A percentile compares a stretch with the other conserved stretches of the same genome.
Conservation (phyloP, 2,113 vertebrate genomes). For the Vulpes vulpes region DNA sequence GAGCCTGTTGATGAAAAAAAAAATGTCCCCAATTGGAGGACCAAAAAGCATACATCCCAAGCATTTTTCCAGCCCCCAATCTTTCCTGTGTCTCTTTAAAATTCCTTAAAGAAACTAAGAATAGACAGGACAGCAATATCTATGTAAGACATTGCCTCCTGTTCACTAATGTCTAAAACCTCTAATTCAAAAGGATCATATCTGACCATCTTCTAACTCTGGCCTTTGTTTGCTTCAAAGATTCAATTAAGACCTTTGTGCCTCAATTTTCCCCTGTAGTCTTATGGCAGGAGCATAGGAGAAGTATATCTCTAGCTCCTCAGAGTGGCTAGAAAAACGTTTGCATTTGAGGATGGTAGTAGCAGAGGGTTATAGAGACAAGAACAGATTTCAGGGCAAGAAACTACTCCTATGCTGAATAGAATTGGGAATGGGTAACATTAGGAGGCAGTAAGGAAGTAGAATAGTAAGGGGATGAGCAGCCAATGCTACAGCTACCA, state of each 20-base stretch:
- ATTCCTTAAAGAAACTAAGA: conserved; percentile 38
- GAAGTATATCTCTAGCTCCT: conserved; percentile 45
- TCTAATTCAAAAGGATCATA: conserved; percentile 4
- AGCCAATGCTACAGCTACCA: conserved; percentile 78
- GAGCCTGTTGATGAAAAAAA: background rate
- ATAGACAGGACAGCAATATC: background rate
- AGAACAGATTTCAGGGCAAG: conserved; percentile 68
- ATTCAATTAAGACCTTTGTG: conserved; percentile 29
- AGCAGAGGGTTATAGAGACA: conserved; percentile 62
- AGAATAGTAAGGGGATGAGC: conserved; percentile 55
- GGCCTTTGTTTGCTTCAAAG: conserved; percentile 15
- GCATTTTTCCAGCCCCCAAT: conserved; percentile 6
- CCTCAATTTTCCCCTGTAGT: conserved; percentile 34
- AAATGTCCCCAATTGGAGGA: background rate
- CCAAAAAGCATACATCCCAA: conserved; percentile 55
- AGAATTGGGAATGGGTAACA: conserved; percentile 18
- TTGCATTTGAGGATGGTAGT: conserved; percentile 57
- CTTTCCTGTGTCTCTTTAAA: conserved; percentile 30
- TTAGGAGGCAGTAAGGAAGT: conserved; percentile 60
- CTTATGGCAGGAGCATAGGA: conserved; percentile 15
- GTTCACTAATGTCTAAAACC: conserved; percentile 40
- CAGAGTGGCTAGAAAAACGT: conserved; percentile 49
- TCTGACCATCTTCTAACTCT: conserved; percentile 25
- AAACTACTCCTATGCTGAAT: conserved; percentile 46
- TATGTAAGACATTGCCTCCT: conserved; percentile 19